Percentiles rank a stretch among this genome's conserved stretches.
phyloP scores from a whole-genome alignment of 2,888 invertebrate genomes.

The Parascotia fuliginaria region DNA sequence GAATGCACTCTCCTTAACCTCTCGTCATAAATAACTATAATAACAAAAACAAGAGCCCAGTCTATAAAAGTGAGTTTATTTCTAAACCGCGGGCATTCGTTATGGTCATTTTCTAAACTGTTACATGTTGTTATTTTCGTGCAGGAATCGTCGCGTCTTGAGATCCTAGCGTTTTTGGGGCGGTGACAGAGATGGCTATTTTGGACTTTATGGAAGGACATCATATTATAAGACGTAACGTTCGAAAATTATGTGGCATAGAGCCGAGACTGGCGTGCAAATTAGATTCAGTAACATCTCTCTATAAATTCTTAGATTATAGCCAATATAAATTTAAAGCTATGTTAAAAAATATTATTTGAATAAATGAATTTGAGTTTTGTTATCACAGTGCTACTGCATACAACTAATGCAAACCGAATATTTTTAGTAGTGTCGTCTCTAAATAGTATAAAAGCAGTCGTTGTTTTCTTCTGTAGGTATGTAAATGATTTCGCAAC shows the following conservation, averaged over 20 bases:
- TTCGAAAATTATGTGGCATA: neutral
- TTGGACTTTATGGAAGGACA: neutral
- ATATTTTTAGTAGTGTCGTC: too few relatives aligned
- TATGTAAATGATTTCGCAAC: too few relatives aligned
- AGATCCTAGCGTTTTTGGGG: constrained; percentile 35
- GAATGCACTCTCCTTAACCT: neutral
- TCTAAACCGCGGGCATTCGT: constrained; percentile 51
- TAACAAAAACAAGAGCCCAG: constrained; percentile 35
- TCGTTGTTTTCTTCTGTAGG: too few relatives aligned
- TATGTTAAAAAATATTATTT: too few relatives aligned
- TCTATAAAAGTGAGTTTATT: constrained; percentile 40
- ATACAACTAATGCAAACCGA: too few relatives aligned
- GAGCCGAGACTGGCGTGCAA: too few relatives aligned
- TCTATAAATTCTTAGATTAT: too few relatives aligned
- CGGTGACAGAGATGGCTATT: constrained; percentile 1
- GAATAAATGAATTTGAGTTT: too few relatives aligned
- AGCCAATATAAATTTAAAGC: too few relatives aligned
- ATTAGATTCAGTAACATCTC: too few relatives aligned
- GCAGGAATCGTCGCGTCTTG: constrained; percentile 30
- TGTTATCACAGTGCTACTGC: too few relatives aligned
- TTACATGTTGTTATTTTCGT: constrained; percentile 41
- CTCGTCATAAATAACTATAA: constrained; percentile 44
- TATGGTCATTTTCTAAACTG: constrained; percentile 51
- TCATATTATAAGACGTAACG: neutral
- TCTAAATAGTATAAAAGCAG: too few relatives aligned